Evolutionary conservation across 2,113 vertebrate genomes (phyloP).

Genomic region (Atrichornis clamosus): DNA sequence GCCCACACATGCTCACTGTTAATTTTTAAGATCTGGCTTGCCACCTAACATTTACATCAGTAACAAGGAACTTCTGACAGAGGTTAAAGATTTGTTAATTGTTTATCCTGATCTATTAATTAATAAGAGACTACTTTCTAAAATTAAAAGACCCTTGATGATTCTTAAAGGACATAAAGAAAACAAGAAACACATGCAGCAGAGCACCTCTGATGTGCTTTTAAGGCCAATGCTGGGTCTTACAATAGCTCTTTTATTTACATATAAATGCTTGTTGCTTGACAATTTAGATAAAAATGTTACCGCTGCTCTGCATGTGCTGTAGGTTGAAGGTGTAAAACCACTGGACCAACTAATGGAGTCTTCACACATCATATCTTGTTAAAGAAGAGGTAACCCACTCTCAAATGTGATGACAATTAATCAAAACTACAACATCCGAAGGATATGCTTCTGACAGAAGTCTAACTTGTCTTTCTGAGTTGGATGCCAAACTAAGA

Average conservation of each 20-base stretch:
- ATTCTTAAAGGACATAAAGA: conserved; percentile 4
- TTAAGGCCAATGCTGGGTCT: background rate
- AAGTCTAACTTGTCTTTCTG: conserved; percentile 2
- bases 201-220: background rate
- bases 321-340: conserved; percentile 50
- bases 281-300: conserved; percentile 65
- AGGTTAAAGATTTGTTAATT: background rate
- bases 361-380: conserved; percentile 54
- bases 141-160: conserved; percentile 42
- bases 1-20: background rate
- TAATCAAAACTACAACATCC: background rate
- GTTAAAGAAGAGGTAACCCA: conserved; percentile 51
- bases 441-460: background rate
- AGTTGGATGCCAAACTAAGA: background rate
- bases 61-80: background rate
- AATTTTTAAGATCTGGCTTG: background rate
- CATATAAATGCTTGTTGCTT: conserved; percentile 55
- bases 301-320: conserved; percentile 40
- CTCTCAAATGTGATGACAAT: conserved; percentile 27
- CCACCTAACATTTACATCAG: background rate
- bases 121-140: conserved; percentile 7
- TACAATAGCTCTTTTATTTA: conserved; percentile 38
- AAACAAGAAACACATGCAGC: background rate
- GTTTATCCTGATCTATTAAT: background rate
- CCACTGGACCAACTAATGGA: conserved; percentile 57